Conservation (phyloP, 2,113 vertebrate species). For the Apodemus speciosus region DNA sequence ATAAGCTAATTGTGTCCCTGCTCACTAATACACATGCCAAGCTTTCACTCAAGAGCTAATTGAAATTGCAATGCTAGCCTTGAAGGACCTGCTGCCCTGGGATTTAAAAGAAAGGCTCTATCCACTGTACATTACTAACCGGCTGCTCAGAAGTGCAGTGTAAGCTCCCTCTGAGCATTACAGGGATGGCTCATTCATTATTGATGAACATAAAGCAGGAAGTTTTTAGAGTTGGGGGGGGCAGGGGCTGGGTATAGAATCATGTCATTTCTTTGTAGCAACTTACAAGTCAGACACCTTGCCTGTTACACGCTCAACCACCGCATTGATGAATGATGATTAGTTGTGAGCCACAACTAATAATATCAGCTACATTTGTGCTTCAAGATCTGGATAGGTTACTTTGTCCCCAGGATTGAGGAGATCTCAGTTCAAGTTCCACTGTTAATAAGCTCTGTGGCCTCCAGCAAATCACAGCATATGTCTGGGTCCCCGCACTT, state of each 20-base stretch:
- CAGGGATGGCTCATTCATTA: slow-evolving; percentile 91
- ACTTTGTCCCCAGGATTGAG: neutral
- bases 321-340: slow-evolving; percentile 48
- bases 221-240: slow-evolving; percentile 83
- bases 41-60: slow-evolving; percentile 89
- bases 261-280: slow-evolving; percentile 70
- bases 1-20: slow-evolving; percentile 87
- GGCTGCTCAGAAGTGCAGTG: slow-evolving; percentile 89
- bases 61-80: slow-evolving; percentile 89
- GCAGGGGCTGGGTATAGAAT: slow-evolving; percentile 72
- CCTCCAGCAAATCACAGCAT: slow-evolving; percentile 39
- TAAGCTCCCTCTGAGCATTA: slow-evolving; percentile 89
- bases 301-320: slow-evolving; percentile 27
- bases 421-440: neutral
- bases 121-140: slow-evolving; percentile 87
- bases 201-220: slow-evolving; percentile 90
- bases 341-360: slow-evolving; percentile 37
- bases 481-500: neutral
- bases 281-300: slow-evolving; percentile 51
- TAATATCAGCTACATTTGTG: neutral
- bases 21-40: slow-evolving; percentile 87
- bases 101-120: slow-evolving; percentile 88
- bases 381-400: neutral
- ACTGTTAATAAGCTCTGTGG: neutral
- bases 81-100: slow-evolving; percentile 87